These are phyloP conservation scores for Catostylus mosaicus DNA, from an alignment of 30 jellyfish, hydroid and myxozoan genomes.

Conservation along the genomic window DNA sequence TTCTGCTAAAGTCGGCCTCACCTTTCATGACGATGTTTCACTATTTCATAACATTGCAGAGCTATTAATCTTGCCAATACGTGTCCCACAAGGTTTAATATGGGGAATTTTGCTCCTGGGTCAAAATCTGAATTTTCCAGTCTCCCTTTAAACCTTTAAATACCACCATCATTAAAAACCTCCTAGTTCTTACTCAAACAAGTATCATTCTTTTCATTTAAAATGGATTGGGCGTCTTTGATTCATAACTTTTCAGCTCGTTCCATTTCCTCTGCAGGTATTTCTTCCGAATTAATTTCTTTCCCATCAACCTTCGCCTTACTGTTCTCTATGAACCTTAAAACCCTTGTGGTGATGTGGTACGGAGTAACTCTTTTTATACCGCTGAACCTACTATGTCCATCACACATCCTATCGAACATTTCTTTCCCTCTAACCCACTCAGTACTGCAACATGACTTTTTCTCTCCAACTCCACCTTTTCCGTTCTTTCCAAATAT, in stretches of 20 bases:
- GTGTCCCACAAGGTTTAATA: background rate
- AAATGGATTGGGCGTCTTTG: slow-evolving; percentile 5
- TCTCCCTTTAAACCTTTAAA: background rate
- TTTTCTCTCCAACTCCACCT: no score
- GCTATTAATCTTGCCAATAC: background rate
- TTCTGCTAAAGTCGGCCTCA: slow-evolving; percentile 24
- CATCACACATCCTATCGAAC: background rate
- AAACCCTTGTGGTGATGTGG: background rate
- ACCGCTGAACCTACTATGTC: background rate
- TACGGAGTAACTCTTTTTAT: background rate
- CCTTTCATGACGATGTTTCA: background rate
- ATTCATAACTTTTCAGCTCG: slow-evolving; percentile 8
- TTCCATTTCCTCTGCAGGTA: background rate
- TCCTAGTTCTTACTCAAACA: slow-evolving; percentile 4
- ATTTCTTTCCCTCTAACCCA: background rate
- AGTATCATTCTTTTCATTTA: slow-evolving; percentile 3
- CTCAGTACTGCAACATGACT: background rate
- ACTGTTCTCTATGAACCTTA: background rate
- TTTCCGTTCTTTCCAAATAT: no score
- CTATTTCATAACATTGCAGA: slow-evolving; percentile 15
- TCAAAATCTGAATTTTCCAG: background rate
- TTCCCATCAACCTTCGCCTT: background rate
- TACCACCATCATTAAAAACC: background rate
- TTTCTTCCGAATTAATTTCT: background rate
- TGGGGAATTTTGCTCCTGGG: slow-evolving; percentile 13